Evolutionary conservation across 2,797 vertebrate genomes (phyloP).

Genomic region (Rhynchonycteris naso): DNA sequence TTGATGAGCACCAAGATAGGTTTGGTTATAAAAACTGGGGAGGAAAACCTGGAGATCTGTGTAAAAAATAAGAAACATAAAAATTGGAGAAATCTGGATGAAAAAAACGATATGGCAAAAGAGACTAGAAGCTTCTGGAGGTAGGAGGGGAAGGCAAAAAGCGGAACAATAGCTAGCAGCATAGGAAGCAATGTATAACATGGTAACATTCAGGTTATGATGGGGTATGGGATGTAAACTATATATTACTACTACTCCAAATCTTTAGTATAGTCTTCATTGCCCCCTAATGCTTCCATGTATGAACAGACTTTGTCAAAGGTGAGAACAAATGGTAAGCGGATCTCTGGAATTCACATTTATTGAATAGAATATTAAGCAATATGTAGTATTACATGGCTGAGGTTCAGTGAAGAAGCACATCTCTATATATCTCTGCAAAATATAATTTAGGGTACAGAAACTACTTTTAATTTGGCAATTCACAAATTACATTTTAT

Average conservation of each 20-base stretch:
- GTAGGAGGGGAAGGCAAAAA: no score
- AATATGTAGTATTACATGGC: neutral
- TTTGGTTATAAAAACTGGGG: neutral
- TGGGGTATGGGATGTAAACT: neutral
- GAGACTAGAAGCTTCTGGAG: neutral
- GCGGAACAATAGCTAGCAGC: neutral
- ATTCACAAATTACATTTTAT: neutral
- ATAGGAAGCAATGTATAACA: neutral
- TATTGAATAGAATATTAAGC: neutral
- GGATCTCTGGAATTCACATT: neutral
- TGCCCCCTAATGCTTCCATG: neutral
- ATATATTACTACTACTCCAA: neutral
- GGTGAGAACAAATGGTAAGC: neutral
- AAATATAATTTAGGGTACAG: constrained; percentile 3
- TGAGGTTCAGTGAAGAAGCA: neutral
- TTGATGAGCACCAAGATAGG: neutral
- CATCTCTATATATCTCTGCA: neutral
- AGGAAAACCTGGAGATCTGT: neutral
- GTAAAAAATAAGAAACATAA: neutral
- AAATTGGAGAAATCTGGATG: neutral
- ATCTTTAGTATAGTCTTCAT: neutral
- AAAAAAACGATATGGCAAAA: neutral
- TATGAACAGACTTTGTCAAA: neutral
- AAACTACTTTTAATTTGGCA: constrained; percentile 19
- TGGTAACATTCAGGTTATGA: neutral